Base-by-base conservation (phyloP, 1,140 invertebrate species). In the Copidosoma floridanum region DNA sequence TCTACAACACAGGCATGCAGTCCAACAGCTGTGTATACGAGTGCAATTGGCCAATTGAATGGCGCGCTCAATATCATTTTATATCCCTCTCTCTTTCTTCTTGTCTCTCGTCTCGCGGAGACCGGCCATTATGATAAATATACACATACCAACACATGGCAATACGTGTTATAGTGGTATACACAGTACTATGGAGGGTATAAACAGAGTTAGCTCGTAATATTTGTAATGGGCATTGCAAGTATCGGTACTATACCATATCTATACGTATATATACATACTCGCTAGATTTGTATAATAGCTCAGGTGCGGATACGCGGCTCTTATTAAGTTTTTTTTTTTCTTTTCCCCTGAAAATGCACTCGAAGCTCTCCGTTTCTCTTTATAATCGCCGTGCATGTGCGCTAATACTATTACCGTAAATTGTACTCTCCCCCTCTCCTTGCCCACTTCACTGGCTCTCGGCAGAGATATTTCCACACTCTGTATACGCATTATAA, bases 41-140 rank as follows among this genome's bases (percentile, higher is more conserved):
- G 47, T 46, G 48, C 40, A 44, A 52, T 59, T 27, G 57, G 41
- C 43, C 57, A 60, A 60, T 60, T 60, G 57, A 53, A 53, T 47
- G 23, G 37, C 27, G 41, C 43, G 43, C n/a, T n/a, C 51, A 60
- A 54, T 60, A 60, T 52, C 48, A 32, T 60, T 60, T 60, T 60
- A 60, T n/a, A n/a, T n/a, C n/a, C n/a, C n/a, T n/a, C n/a, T n/a
- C n/a, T n/a, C n/a, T n/a, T n/a, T n/a, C n/a, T n/a, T n/a, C n/a
- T n/a, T n/a, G n/a, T n/a, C n/a, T n/a, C n/a, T n/a, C n/a, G n/a
- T n/a, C n/a, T 60, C 51, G 57, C 57, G 32, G n/a, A n/a, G n/a
- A n/a, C n/a, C 32, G 43, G 43, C 32, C 50, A 60, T 60, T 60
- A 60, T 47, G 57, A 51, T 54, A 50, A 54, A 50, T 46, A 27